Conservation (phyloP, 2,113 vertebrate species). For the Takifugu bimaculatus region DNA sequence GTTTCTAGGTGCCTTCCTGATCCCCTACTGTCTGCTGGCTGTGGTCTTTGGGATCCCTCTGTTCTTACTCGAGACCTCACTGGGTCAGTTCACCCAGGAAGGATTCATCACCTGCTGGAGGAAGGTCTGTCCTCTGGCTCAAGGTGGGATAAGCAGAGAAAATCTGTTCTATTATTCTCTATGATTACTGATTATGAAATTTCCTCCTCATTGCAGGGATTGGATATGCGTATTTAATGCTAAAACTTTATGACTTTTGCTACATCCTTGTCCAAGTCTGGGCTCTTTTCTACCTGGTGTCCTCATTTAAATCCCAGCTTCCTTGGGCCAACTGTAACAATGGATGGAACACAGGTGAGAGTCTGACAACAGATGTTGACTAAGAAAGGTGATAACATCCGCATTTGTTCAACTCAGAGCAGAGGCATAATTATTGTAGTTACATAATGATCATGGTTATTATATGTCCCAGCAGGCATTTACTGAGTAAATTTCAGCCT, state of each 20-base stretch:
- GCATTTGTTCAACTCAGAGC: too few species aligned
- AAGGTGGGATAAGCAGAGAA: constrained; percentile 39
- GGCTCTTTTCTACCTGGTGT: constrained; percentile 85
- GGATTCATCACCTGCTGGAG: constrained; percentile 43
- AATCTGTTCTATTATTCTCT: neutral
- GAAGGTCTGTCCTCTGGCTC: constrained; percentile 51
- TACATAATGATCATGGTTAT: too few species aligned
- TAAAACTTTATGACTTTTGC: constrained; percentile 74
- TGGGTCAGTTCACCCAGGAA: constrained; percentile 51
- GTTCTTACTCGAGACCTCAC: constrained; percentile 35
- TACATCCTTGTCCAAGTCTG: constrained; percentile 85
- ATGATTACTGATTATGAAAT: too few species aligned
- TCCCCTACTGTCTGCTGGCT: constrained; percentile 35
- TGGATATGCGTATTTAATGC: constrained; percentile 79
- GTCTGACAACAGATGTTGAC: too few species aligned
- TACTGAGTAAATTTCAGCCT: too few species aligned
- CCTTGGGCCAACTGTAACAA: constrained; percentile 84
- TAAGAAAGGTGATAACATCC: too few species aligned
- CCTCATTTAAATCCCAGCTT: constrained; percentile 77
- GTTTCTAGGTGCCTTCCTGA: constrained; percentile 18
- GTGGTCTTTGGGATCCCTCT: constrained; percentile 36
- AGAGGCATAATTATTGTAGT: too few species aligned
- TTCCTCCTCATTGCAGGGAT: constrained; percentile 68
- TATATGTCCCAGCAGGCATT: too few species aligned
- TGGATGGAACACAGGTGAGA: constrained; percentile 80